Base-by-base conservation (phyloP, 2,888 invertebrate genomes). In the Plebejus anna region DNA sequence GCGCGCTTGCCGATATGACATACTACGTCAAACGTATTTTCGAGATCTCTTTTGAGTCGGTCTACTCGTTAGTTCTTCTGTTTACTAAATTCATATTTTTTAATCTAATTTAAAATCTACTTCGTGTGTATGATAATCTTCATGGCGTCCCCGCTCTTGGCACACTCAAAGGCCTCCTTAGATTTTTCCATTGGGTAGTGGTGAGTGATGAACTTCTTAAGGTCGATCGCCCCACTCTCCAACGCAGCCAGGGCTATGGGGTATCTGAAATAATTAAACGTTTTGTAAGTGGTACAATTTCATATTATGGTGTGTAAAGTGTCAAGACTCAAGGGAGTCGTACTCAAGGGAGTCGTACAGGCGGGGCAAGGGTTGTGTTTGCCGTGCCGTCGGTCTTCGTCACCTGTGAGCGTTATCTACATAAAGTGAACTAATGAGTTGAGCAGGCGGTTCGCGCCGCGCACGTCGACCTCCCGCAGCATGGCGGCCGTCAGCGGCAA, bases 381-480 rank as follows among this genome's bases (percentile, higher is more conserved):
- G 38, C 38, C 32, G 22, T 22, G 22, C 22, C 22, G 22, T 22
- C 22, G 22, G 22, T 22, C 22, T 22, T 22, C 22, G 22, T 22
- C 22, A 22, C 22, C 22, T 22, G 22, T 22, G 22, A 22, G 22
- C 22, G 22, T 22, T 22, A 22, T 22, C 22, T 22, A 22, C 22
- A 22, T 22, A 0, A 22, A 38, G 38, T 28, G 28, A 3, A 81
- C 87, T 84, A 87, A 97, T 97, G 97, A 97, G 89, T 98, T 98
- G 75, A 95, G 96, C 84, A 99, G 98, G 86, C 99, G 95, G 87
- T 97, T 98, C 1, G 98, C 96, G 73, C 99, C 99, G 77, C 96
- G 95, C 76, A 99, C 96, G 88, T 99, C 98, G 3, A 99, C 96
- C 91, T 99, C 99, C 22, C 97, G 94, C 1, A 96, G 91, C 75